Evolutionary conservation across 2,797 vertebrate genomes (phyloP), one percentile per base, ranked within the genome.

Genomic region (Phylloscopus collybita): DNA sequence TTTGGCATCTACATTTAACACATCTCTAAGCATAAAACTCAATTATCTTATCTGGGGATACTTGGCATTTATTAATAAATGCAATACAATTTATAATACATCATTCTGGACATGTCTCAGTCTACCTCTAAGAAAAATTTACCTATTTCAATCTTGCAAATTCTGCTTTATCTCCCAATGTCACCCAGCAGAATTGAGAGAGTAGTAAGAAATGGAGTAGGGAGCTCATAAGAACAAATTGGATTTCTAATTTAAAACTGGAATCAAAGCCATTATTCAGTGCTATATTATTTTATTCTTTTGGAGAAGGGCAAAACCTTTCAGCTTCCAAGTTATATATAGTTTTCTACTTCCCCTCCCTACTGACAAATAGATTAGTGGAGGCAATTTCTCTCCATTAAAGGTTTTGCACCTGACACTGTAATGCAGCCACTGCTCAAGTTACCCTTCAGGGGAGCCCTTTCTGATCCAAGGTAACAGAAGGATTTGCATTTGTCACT

Each of bases 61-160:
- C 60, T 90, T 92, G 86, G 47, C 79, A 90, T 87, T 97, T 96
- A 97, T 97, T 97, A 97, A 97, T 97, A 87, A 97, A 96, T 90
- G 72, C 76, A 96, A 81, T 71, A 85, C 60, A 57, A 44, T 74
- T 71, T 69, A 45, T 84, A 74, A 79, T 81, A 75, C 49, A 88
- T 93, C 92, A 71, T 95, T 95, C 88, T 88, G 89, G 86, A 92
- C 62, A 19, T 45, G 51, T 93, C 92, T 97, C 90, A 91, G 19
- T 90, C 51, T 54, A 73, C 61, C 65, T 70, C 57, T 65, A 82
- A 93, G 67, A 92, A 93, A 94, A 83, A 29, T 57, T 92, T 88
- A 90, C 81, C 69, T 67, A 83, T 65, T 95, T 78, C 92, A 88
- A 21, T 83, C 80, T 42, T 79, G 45, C 73, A 95, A 95, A 90